Evolutionary conservation across 30 jellyfish, hydroid and myxozoan species (phyloP).

Genomic region (Aurelia sp.): DNA sequence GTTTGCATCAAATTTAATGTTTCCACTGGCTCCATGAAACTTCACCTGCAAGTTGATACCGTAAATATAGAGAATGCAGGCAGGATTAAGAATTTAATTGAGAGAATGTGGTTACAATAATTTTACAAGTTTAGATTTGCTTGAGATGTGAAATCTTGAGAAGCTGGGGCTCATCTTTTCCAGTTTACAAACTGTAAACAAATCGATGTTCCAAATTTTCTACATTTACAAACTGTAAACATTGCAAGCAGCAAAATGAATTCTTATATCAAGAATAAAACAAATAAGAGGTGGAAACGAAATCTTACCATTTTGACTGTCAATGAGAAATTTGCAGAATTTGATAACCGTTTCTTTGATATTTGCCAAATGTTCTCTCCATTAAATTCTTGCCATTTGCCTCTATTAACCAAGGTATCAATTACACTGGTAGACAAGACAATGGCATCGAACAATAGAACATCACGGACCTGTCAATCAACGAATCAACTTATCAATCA

Average conservation of each 20-base stretch:
- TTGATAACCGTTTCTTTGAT: background rate
- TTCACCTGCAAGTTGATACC: background rate
- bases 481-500: background rate
- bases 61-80: no score
- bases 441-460: background rate
- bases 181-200: no score
- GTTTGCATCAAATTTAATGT: conserved; percentile 23
- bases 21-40: conserved; percentile 37
- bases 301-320: background rate
- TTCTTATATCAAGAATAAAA: no score
- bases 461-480: background rate
- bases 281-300: background rate
- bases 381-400: background rate
- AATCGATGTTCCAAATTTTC: no score
- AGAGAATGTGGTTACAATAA: no score
- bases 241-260: no score
- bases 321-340: background rate
- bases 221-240: no score
- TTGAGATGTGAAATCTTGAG: no score
- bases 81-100: no score
- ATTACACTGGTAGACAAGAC: background rate
- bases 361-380: background rate
- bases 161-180: no score
- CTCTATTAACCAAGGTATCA: background rate
- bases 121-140: no score